Conservation (phyloP, 2,797 vertebrate species). For the Cottoperca gobio region DNA sequence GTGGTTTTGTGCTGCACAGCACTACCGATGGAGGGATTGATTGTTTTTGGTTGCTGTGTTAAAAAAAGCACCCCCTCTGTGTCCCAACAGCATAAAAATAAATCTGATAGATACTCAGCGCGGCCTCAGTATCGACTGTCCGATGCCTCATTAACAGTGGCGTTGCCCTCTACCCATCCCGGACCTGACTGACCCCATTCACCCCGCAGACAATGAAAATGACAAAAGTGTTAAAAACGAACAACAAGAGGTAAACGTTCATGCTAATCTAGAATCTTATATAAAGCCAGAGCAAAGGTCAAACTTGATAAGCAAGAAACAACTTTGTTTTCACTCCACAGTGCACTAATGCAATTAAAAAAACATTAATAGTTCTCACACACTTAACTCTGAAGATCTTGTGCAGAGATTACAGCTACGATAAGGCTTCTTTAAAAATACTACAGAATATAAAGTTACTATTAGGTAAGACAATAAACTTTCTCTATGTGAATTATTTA, state of each 20-base stretch:
- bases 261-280: not conserved
- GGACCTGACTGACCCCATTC: slow-evolving; percentile 45
- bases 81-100: slow-evolving; percentile 1
- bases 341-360: not conserved
- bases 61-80: slow-evolving; percentile 10
- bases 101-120: slow-evolving; percentile 43
- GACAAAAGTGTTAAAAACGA: slow-evolving; percentile 7
- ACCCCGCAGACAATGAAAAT: slow-evolving; percentile 6
- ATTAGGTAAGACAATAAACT: not conserved
- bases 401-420: not conserved
- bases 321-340: not conserved
- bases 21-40: slow-evolving; percentile 42
- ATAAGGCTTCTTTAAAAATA: not conserved
- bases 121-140: slow-evolving; percentile 40
- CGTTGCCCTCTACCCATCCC: slow-evolving; percentile 16
- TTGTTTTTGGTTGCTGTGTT: slow-evolving; percentile 20
- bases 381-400: not conserved
- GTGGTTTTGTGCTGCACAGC: not conserved
- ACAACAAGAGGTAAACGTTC: not conserved
- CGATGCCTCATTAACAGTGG: slow-evolving; percentile 41
- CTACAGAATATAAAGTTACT: not conserved
- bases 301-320: not conserved
- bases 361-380: not conserved
- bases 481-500: not conserved
- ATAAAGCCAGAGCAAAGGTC: not conserved